phyloP scores from a whole-genome alignment of 2,797 vertebrate genomes.

The Spizella passerina region DNA sequence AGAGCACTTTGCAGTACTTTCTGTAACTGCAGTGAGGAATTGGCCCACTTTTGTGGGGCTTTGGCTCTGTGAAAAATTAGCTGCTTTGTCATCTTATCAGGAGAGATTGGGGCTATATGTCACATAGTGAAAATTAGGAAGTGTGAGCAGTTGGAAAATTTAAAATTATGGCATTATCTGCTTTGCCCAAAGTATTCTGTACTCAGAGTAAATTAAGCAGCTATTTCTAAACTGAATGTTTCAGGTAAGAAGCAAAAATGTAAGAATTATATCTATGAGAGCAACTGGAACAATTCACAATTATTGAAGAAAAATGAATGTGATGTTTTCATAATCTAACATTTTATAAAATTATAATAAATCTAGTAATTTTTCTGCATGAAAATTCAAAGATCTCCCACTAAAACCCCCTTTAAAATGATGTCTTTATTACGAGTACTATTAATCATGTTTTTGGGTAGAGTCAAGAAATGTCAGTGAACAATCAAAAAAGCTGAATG shows the following conservation, averaged over 20 bases:
- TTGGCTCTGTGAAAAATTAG: not conserved
- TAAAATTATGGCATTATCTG: not conserved
- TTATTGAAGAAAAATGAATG: not conserved
- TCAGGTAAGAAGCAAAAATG: not conserved
- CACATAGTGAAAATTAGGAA: not conserved
- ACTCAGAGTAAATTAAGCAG: not conserved
- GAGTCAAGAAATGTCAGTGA: not conserved
- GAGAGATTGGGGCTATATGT: not conserved
- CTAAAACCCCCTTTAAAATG: not conserved
- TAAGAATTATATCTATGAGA: not conserved
- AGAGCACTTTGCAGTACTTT: not conserved
- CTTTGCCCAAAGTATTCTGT: not conserved
- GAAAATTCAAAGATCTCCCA: not conserved
- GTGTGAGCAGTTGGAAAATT: not conserved
- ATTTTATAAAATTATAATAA: not conserved
- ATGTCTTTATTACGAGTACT: not conserved
- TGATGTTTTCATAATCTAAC: not conserved
- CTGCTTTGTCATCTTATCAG: not conserved
- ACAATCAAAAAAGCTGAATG: not conserved
- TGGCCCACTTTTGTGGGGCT: not conserved
- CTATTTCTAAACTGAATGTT: not conserved
- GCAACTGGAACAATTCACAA: not conserved
- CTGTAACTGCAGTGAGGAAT: not conserved
- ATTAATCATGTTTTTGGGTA: fast-evolving
- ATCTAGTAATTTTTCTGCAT: not conserved